Conservation (phyloP, 2,113 vertebrate genomes). For the Rafetus swinhoei region DNA sequence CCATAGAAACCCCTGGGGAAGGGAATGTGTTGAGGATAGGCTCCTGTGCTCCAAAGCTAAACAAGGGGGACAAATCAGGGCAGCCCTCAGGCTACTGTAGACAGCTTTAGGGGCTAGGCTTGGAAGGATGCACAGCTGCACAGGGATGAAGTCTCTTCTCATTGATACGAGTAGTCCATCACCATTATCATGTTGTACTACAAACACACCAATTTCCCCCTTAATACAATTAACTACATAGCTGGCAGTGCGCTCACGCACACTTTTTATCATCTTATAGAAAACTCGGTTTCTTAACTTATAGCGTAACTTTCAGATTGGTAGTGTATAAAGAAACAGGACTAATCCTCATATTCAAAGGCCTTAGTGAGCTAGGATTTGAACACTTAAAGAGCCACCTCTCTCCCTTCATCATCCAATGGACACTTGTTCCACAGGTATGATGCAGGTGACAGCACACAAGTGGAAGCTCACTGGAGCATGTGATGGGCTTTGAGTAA, state of each 20-base stretch:
- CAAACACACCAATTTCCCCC: neutral
- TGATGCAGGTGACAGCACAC: neutral
- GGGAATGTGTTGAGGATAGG: neutral
- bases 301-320: neutral
- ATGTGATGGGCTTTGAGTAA: neutral
- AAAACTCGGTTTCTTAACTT: neutral
- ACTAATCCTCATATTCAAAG: neutral
- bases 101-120: neutral
- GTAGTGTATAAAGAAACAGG: neutral
- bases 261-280: neutral
- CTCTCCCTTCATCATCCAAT: neutral
- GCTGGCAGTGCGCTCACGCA: neutral
- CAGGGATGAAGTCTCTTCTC: neutral
- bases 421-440: neutral
- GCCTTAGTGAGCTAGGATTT: neutral
- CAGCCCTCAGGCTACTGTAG: neutral
- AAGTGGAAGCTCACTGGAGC: neutral
- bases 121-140: neutral
- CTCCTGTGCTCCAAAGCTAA: neutral
- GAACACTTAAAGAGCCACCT: neutral
- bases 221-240: neutral
- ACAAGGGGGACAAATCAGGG: neutral
- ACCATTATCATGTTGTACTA: neutral
- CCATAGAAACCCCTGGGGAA: neutral
- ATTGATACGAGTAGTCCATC: no score